These are phyloP conservation scores for Himalopsyche tibetana DNA, from an alignment of 2,888 invertebrate genomes.

Conservation along the genomic window DNA sequence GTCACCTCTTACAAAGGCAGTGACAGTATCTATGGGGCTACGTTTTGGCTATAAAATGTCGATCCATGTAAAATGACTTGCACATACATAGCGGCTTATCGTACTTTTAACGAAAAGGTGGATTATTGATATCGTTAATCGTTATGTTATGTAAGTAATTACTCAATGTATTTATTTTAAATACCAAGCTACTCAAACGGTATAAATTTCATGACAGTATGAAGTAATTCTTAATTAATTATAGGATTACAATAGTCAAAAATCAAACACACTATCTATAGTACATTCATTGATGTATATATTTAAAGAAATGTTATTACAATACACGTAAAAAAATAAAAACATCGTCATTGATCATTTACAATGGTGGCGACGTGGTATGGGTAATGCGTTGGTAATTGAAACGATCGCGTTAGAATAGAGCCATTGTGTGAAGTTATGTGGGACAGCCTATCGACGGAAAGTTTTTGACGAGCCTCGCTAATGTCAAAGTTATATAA, in stretches of 20 bases:
- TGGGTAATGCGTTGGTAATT: constrained; percentile 56
- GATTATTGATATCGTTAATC: too few relatives aligned
- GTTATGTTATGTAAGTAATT: too few relatives aligned
- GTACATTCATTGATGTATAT: neutral
- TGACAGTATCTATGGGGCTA: too few relatives aligned
- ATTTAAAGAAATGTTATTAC: neutral
- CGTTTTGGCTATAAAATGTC: too few relatives aligned
- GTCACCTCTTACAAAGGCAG: too few relatives aligned
- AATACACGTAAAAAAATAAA: neutral
- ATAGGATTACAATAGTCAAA: neutral
- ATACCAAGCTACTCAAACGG: too few relatives aligned
- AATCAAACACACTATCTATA: neutral
- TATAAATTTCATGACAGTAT: too few relatives aligned
- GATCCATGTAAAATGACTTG: too few relatives aligned
- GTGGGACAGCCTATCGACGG: neutral
- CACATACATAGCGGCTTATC: too few relatives aligned
- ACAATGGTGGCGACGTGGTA: neutral
- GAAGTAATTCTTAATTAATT: too few relatives aligned
- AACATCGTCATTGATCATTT: neutral
- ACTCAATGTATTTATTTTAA: too few relatives aligned
- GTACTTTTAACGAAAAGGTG: too few relatives aligned
- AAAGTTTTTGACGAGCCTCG: constrained; percentile 17
- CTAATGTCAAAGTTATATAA: neutral
- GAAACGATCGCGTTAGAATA: constrained; percentile 27
- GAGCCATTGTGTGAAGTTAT: constrained; percentile 31